A percentile compares a stretch with the other conserved stretches of the same genome.
Conservation (phyloP, 2,888 invertebrate species). For the Nyleta sp. region DNA sequence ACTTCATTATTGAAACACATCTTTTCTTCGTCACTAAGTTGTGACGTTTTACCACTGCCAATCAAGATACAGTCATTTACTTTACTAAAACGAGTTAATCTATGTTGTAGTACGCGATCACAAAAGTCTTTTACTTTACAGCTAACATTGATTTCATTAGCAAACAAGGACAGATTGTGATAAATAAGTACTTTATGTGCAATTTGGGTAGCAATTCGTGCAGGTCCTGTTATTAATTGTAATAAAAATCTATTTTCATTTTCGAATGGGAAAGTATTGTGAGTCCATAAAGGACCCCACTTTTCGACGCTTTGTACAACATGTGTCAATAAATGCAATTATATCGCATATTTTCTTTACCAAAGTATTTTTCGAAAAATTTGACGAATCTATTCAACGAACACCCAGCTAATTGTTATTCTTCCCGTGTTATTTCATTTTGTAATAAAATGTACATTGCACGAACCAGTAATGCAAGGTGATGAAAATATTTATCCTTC, state of each 20-base stretch:
- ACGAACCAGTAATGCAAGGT: conserved; percentile 2
- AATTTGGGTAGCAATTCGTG: not conserved
- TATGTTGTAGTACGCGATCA: not conserved
- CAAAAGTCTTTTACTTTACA: not conserved
- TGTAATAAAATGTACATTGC: conserved; percentile 13
- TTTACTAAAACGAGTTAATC: not conserved
- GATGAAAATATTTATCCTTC: conserved; percentile 11
- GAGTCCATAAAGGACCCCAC: not conserved
- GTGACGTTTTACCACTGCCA: not conserved
- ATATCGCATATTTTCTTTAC: conserved; percentile 11
- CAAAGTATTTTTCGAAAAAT: conserved; percentile 15
- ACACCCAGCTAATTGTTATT: not conserved
- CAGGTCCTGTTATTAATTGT: conserved; percentile 1
- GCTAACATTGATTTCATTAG: not conserved
- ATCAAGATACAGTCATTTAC: not conserved
- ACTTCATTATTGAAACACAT: no score
- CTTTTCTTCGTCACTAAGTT: conserved; percentile 10
- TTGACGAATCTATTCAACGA: not conserved
- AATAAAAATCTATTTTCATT: conserved; percentile 9
- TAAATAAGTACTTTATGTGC: conserved; percentile 4
- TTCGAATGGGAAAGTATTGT: not conserved
- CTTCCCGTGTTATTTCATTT: not conserved
- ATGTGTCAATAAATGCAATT: conserved; percentile 17
- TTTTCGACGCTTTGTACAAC: not conserved
- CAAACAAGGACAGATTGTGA: not conserved